A percentile compares a stretch with the other conserved stretches of the same genome.
Conservation (phyloP, 2,797 vertebrate species). For the Ibycter americanus region DNA sequence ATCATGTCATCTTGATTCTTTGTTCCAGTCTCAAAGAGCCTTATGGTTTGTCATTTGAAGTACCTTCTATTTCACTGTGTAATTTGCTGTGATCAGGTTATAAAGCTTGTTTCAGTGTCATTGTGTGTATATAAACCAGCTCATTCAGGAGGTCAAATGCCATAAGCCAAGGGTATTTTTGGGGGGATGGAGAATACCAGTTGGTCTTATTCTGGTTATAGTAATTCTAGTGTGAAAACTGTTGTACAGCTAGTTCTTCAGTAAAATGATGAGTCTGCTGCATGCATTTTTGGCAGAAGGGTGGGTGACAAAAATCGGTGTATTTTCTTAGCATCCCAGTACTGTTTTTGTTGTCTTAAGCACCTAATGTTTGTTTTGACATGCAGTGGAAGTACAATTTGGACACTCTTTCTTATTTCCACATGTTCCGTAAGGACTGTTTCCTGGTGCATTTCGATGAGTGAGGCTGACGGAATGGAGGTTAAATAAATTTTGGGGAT, state of each 20-base stretch:
- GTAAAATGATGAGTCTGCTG: not conserved
- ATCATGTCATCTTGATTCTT: not conserved
- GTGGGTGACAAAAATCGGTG: not conserved
- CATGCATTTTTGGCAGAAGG: not conserved
- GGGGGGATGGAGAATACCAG: not conserved
- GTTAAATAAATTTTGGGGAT: slow-evolving; percentile 25
- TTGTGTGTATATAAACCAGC: not conserved
- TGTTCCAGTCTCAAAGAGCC: not conserved
- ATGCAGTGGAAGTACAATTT: not conserved
- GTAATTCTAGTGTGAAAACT: not conserved
- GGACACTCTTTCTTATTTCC: not conserved
- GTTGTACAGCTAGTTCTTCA: not conserved
- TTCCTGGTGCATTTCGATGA: slow-evolving; percentile 13
- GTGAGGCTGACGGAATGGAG: not conserved
- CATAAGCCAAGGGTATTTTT: not conserved
- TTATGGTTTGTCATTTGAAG: not conserved
- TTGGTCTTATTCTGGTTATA: not conserved
- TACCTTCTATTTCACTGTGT: not conserved
- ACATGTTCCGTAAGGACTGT: not conserved
- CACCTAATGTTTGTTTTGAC: not conserved
- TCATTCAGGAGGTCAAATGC: not conserved
- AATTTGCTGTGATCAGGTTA: not conserved
- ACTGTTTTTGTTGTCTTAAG: not conserved
- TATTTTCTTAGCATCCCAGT: not conserved
- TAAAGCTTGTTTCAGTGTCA: not conserved